A percentile compares a stretch with the other conserved stretches of the same genome.
These are phyloP conservation scores for Alloscopus bannaensis DNA, from an alignment of 2,888 invertebrate genomes.

Conservation along the genomic window DNA sequence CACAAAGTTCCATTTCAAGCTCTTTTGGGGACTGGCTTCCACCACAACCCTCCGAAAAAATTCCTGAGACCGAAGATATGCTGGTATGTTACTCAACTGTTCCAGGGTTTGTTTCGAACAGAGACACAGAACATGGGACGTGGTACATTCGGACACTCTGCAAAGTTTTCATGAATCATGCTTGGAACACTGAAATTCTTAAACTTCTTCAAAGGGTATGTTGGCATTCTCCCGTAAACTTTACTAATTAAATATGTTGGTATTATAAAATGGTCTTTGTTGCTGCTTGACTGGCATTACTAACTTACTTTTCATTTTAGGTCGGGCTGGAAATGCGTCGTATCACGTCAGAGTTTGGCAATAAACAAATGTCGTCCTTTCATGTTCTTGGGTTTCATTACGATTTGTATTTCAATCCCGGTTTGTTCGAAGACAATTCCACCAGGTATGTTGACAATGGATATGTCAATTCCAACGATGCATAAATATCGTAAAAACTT, in stretches of 20 bases:
- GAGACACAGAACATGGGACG: constrained; percentile 66
- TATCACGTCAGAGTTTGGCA: constrained; percentile 62
- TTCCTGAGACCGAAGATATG: constrained; percentile 67
- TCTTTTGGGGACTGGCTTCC: constrained; percentile 16
- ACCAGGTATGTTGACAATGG: not conserved
- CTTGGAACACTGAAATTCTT: constrained; percentile 65
- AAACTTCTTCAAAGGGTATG: constrained; percentile 57
- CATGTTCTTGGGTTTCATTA: constrained; percentile 66
- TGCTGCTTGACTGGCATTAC: not conserved
- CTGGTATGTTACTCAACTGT: constrained; percentile 68
- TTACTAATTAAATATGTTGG: not conserved
- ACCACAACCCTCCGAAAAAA: constrained; percentile 21
- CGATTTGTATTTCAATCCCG: constrained; percentile 71
- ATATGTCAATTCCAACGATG: too few species aligned
- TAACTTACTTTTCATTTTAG: constrained; percentile 33
- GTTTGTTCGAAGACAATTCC: constrained; percentile 44
- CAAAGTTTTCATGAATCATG: constrained; percentile 61
- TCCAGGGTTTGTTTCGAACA: constrained; percentile 70
- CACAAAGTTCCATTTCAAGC: not conserved
- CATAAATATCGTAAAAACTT: too few species aligned
- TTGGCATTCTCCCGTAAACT: not conserved
- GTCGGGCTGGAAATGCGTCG: constrained; percentile 62
- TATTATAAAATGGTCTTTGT: not conserved
- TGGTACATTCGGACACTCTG: constrained; percentile 67
- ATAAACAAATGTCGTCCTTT: constrained; percentile 69